Evolutionary conservation across 2,113 vertebrate genomes (phyloP).

Genomic region (Tetraodon nigroviridis): DNA sequence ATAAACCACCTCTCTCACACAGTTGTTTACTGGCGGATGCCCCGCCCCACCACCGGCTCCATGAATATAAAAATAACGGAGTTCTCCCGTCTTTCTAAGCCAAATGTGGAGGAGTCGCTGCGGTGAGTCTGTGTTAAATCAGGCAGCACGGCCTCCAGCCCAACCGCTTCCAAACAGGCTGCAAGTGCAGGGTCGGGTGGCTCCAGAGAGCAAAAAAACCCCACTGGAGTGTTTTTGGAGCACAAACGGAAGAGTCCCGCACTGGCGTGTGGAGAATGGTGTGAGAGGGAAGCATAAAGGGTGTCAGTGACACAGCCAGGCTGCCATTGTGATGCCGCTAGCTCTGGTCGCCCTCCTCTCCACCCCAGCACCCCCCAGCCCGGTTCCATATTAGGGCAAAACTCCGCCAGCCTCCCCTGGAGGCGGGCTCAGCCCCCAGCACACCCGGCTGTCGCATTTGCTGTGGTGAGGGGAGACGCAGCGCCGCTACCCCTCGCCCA

Average conservation of each 20-base stretch:
- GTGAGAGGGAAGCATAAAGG: constrained; percentile 21
- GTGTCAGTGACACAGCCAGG: constrained; percentile 31
- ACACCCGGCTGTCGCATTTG: constrained; percentile 62
- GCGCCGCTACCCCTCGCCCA: constrained; percentile 60
- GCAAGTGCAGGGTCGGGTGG: not conserved
- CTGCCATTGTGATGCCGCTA: constrained; percentile 58
- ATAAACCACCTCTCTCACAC: constrained; percentile 4
- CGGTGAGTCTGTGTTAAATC: constrained; percentile 50
- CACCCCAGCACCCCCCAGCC: constrained; percentile 5
- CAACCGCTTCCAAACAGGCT: not conserved
- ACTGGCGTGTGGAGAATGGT: constrained; percentile 25
- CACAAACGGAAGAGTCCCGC: constrained; percentile 23
- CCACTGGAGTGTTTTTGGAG: constrained; percentile 9
- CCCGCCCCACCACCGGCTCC: not conserved
- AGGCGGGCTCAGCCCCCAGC: constrained; percentile 43
- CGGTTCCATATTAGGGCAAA: constrained; percentile 69
- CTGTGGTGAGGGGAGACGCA: constrained; percentile 45
- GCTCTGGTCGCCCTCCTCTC: constrained; percentile 42
- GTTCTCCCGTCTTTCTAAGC: constrained; percentile 27
- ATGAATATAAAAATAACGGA: constrained; percentile 24
- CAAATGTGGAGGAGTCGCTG: constrained; percentile 58
- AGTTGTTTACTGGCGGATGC: constrained; percentile 38
- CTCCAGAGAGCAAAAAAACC: not conserved
- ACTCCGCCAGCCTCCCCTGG: constrained; percentile 59
- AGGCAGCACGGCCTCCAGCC: constrained; percentile 40